Evolutionary conservation across 2,888 invertebrate species (phyloP), one percentile per base, ranked within the genome.

Genomic region (Clepsis dumicolana): DNA sequence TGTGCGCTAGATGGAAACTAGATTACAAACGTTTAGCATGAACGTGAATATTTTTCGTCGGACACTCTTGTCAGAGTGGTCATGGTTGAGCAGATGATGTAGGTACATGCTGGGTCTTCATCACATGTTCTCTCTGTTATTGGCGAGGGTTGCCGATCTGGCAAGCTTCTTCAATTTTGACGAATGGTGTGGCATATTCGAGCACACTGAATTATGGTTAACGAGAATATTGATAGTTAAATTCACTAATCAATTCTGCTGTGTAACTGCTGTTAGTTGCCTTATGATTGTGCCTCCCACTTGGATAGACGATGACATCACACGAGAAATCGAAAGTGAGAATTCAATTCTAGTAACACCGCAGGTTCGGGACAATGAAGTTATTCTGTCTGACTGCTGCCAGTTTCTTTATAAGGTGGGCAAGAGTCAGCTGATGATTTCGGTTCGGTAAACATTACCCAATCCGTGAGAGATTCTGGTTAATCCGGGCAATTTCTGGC

Each of bases 321-420:
- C 78, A 80, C 57, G 74, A 78, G 80, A 87, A 89, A 91, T 85
- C 85, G 90, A 90, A 90, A 90, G 91, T 87, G 77, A 72, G 68
- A 72, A 70, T 68, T 50, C 71, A 73, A 75, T 75, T 76, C 76
- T 69, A 67, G 72, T 70, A 68, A 54, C 56, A 70, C 54, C 61
- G 44, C 53, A 65, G 48, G 24, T 57, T 54, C 27, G 32, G 48
- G 56, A 67, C 57, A 67, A 41, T 41, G 5, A 4, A 2, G n/a
- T n/a, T n/a, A n/a, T n/a, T 18, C 16, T 16, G 7, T 18, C 10
- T 27, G 38, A 4, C 14, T 3, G 38, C 4, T 53, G 48, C 3
- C 21, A 12, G 21, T 48, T 48, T 3, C 21, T 12, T 3, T 21
- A 10, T 12, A 21, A 21, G 16, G 18, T 18, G 16, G 41, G 41